Evolutionary conservation across 1,140 invertebrate species (phyloP), one percentile per base, ranked within the genome.

Genomic region (Drosophila pruinosa): DNA sequence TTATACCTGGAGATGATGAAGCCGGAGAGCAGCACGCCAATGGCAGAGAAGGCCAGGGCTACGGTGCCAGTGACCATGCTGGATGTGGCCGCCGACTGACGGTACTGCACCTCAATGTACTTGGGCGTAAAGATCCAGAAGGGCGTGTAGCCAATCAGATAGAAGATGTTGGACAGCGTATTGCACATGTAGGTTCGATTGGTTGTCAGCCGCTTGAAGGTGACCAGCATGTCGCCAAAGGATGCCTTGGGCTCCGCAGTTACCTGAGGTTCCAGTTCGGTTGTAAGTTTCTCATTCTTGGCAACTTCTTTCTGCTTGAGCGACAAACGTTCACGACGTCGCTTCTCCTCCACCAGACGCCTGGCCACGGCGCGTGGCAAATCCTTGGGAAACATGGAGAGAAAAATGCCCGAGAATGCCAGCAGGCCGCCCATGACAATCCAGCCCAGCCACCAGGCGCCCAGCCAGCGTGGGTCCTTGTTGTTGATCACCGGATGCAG

Each of bases 381-480:
- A 1, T 94, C 93, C 79, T 94, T 94, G 4, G 95, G 95, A 69
- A 95, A 95, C 26, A 95, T 91, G 0, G 94, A 92, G 1, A 95
- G 91, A n/a, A 95, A 90, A 4, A 93, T 92, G 0, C 94, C 93
- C 22, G 94, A 94, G 15, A 95, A 52, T n/a, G 94, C 92, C 0
- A 95, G 91, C 1, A 95, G 75, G 0, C 93, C 81, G n/a, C 94
- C 95, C 54, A 95, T 91, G 6, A 96, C 93, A 22, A 96, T 93
- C 95, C 93, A 96, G 17, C 96, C 96, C 21, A 96, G 72, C 95
- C 95, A 96, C 95, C 95, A 96, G 7, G 95, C 95, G 1, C 95
- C 95, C 14, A 96, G 80, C 95, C 95, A 96, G 65, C 95, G 92
- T 1, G 95, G 95, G 92, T 96, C 95, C 72, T 93, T 92, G 28